phyloP scores from a whole-genome alignment of 1,140 invertebrate genomes.

The Plodia interpunctella region DNA sequence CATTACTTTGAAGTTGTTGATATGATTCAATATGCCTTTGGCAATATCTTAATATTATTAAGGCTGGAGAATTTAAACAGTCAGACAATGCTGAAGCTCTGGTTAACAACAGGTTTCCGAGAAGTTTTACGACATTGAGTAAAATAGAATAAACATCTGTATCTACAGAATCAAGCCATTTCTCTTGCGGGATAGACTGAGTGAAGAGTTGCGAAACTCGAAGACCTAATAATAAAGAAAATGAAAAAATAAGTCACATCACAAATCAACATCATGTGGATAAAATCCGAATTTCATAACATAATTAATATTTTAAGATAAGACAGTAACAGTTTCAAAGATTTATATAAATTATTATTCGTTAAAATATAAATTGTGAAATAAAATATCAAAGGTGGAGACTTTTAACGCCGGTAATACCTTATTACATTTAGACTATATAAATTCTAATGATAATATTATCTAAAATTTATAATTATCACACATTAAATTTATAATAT shows the following conservation, averaged over 20 bases:
- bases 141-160: background rate
- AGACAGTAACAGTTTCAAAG: too few relatives aligned
- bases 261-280: background rate
- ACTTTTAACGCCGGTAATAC: background rate
- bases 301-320: too few relatives aligned
- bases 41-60: slow-evolving; percentile 31
- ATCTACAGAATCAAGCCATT: too few relatives aligned
- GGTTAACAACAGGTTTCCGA: too few relatives aligned
- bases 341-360: too few relatives aligned
- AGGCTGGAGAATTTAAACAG: background rate
- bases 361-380: too few relatives aligned
- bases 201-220: too few relatives aligned
- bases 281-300: too few relatives aligned
- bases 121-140: too few relatives aligned
- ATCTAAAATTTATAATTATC: slow-evolving; percentile 8
- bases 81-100: too few relatives aligned
- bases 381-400: background rate
- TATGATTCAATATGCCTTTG: slow-evolving; percentile 51
- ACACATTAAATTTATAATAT: slow-evolving; percentile 18
- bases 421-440: background rate
- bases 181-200: too few relatives aligned
- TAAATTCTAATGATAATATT: slow-evolving; percentile 3
- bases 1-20: slow-evolving; percentile 24
- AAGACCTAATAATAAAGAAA: too few relatives aligned
- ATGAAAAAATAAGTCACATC: background rate